Evolutionary conservation across 2,888 invertebrate species (phyloP).

Genomic region (Panorpa germanica): DNA sequence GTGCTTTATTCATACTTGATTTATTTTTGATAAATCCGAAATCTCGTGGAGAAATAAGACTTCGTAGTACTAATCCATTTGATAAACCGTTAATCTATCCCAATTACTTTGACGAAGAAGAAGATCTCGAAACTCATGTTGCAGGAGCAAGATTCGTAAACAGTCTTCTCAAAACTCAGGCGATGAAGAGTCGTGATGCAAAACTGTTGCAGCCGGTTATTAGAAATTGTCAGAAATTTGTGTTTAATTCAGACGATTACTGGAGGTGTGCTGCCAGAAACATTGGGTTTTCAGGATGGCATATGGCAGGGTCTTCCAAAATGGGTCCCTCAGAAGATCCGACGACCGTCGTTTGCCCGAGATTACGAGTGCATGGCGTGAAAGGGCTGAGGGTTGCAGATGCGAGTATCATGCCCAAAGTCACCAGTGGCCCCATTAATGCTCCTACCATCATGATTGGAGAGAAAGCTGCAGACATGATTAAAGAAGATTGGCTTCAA

Average conservation of each 20-base stretch:
- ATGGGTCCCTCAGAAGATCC: constrained; percentile 66
- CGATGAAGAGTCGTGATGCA: constrained; percentile 62
- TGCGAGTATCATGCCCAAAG: constrained; percentile 74
- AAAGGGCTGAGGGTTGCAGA: constrained; percentile 66
- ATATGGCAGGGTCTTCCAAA: constrained; percentile 66
- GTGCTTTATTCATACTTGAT: constrained; percentile 22
- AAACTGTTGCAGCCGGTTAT: constrained; percentile 51
- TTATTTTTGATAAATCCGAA: constrained; percentile 23
- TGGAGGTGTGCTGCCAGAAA: constrained; percentile 72
- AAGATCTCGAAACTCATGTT: constrained; percentile 28
- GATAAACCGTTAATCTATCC: constrained; percentile 38
- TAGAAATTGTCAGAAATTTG: constrained; percentile 68
- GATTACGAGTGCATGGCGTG: constrained; percentile 57
- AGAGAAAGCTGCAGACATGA: constrained; percentile 10
- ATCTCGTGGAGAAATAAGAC: constrained; percentile 29
- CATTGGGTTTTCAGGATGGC: constrained; percentile 77
- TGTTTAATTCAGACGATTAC: constrained; percentile 62
- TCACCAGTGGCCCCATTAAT: constrained; percentile 74
- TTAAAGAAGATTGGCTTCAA: constrained; percentile 11
- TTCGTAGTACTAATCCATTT: constrained; percentile 31
- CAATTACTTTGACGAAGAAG: constrained; percentile 34
- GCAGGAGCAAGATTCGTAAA: constrained; percentile 23
- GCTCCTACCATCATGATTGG: constrained; percentile 76
- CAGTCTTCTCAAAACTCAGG: constrained; percentile 33
- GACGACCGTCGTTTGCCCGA: constrained; percentile 64